Evolutionary conservation across 2,113 vertebrate genomes (phyloP).

Genomic region (Heptranchias perlo): DNA sequence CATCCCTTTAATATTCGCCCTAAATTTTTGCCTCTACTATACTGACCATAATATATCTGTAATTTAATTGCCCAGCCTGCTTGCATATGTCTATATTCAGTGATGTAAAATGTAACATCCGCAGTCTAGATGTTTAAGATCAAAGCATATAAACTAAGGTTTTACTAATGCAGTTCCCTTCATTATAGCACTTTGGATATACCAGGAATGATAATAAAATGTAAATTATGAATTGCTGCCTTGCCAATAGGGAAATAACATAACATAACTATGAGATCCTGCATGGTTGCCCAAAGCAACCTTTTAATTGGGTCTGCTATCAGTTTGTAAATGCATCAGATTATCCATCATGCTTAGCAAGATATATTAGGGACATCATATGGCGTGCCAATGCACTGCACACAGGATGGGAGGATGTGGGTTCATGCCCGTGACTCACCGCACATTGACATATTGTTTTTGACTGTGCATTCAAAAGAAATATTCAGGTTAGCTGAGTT

Average conservation of each 20-base stretch:
- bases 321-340: not conserved
- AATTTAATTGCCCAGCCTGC: not conserved
- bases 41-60: not conserved
- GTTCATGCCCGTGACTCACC: not conserved
- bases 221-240: not conserved
- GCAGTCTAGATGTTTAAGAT: not conserved
- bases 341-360: not conserved
- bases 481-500: not conserved
- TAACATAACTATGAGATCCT: not conserved
- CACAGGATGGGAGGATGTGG: constrained; percentile 24
- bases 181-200: not conserved
- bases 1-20: not conserved
- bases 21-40: not conserved
- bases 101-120: not conserved
- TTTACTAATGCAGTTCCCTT: not conserved
- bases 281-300: not conserved
- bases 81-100: not conserved
- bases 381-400: not conserved
- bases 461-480: not conserved
- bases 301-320: not conserved
- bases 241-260: not conserved
- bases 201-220: not conserved
- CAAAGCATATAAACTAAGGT: not conserved
- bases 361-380: not conserved
- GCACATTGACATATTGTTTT: not conserved